phyloP scores from a whole-genome alignment of 2,888 invertebrate species.

The Helobdella robusta region DNA sequence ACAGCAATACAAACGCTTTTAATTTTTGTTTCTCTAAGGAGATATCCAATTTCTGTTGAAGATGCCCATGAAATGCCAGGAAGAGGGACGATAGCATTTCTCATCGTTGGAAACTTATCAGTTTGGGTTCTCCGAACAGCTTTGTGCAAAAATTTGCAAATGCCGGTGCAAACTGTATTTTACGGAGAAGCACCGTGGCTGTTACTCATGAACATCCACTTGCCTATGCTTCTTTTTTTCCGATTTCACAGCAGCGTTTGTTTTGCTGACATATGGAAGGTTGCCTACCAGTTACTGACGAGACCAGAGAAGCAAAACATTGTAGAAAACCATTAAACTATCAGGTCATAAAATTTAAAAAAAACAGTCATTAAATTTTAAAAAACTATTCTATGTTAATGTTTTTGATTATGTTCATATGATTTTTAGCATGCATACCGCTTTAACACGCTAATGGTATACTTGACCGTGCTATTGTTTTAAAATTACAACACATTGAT shows the following conservation, averaged over 20 bases:
- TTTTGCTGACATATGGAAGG: conserved; percentile 47
- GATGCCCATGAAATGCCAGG: conserved; percentile 51
- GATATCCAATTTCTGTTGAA: conserved; percentile 39
- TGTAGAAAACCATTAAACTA: no score
- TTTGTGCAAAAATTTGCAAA: conserved; percentile 27
- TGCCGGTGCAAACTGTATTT: conserved; percentile 45
- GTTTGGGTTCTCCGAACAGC: conserved; percentile 59
- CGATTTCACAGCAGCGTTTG: conserved; percentile 48
- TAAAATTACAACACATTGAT: no score
- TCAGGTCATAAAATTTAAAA: no score
- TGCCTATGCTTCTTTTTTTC: conserved; percentile 56
- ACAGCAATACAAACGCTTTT: conserved; percentile 44
- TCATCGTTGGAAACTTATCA: conserved; percentile 58
- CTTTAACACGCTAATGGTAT: no score
- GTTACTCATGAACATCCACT: conserved; percentile 56
- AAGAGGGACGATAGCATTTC: conserved; percentile 57
- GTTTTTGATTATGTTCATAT: no score
- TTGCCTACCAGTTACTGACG: conserved; percentile 19
- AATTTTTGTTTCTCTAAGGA: conserved; percentile 43
- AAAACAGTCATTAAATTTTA: no score
- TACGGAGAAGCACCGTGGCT: conserved; percentile 60
- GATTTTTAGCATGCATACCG: no score
- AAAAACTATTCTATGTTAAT: no score
- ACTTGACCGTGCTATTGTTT: no score
- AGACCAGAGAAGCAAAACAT: conserved; percentile 14